These are phyloP conservation scores for Petrophora chlorosata DNA, from an alignment of 2,888 invertebrate genomes.

Conservation along the genomic window DNA sequence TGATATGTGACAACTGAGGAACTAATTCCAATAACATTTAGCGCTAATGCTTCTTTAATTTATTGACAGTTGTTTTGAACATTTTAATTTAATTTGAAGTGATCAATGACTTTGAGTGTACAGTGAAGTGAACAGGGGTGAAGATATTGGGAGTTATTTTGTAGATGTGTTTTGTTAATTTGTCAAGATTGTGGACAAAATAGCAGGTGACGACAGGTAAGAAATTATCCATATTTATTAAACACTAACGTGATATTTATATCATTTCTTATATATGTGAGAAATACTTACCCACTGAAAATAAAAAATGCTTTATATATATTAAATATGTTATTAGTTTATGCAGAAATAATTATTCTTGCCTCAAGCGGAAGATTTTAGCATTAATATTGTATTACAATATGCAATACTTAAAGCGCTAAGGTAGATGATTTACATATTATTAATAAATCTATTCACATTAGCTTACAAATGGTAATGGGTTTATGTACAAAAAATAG, in stretches of 20 bases:
- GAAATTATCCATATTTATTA: constrained; percentile 11
- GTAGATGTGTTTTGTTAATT: constrained; percentile 34
- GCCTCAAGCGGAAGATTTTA: too few relatives aligned
- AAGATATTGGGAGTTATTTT: constrained; percentile 21
- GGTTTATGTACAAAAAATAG: too few relatives aligned
- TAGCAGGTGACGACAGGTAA: constrained; percentile 57
- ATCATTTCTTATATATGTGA: too few relatives aligned
- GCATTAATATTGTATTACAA: too few relatives aligned
- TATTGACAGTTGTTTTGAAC: constrained; percentile 9
- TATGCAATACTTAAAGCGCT: too few relatives aligned
- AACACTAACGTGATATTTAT: neutral
- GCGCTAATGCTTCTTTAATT: constrained; percentile 15
- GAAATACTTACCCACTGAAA: too few relatives aligned
- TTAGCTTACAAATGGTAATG: too few relatives aligned
- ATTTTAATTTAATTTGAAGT: constrained; percentile 15
- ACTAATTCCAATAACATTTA: constrained; percentile 22
- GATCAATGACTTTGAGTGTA: constrained; percentile 26
- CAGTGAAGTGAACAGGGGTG: constrained; percentile 27
- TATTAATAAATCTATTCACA: too few relatives aligned
- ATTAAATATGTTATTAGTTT: too few relatives aligned
- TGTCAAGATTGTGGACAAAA: constrained; percentile 62
- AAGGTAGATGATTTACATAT: too few relatives aligned
- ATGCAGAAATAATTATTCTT: too few relatives aligned
- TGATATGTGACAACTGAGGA: constrained; percentile 61
- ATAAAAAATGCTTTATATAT: too few relatives aligned